Evolutionary conservation across 2,888 invertebrate species (phyloP), one percentile per base, ranked within the genome.

Genomic region (Lampropteryx suffumata): DNA sequence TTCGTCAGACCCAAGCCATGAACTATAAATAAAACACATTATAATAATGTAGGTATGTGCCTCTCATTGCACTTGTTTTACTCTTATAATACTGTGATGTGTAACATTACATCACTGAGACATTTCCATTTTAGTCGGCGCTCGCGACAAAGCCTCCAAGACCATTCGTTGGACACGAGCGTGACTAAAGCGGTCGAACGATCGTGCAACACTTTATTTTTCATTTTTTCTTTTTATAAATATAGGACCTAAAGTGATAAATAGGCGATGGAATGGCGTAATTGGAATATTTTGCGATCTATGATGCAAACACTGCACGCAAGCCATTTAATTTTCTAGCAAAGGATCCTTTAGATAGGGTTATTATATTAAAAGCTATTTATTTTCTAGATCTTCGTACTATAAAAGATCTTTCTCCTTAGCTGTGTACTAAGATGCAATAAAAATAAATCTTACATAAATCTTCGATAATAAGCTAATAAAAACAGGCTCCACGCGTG

Each of bases 51-150:
- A n/a, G n/a, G n/a, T n/a, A n/a, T n/a, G n/a, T 7, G 6, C 7
- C 7, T 4, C 24, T 1, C 24, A 24, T n/a, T 26, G 36, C 26
- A 36, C 26, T 26, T 37, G n/a, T 27, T 21, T 35, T 11, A 27
- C 4, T 27, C 17, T 29, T 28, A 47, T 17, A 11, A 13, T 33
- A 39, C 27, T 36, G 24, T 54, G 39, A 49, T 57, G 8, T 55
- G 50, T 26, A 30, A 41, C 48, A 57, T 65, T 64, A 62, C 65
- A 50, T 62, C 62, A 65, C 39, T 37, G 50, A 36, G 56, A 55
- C 64, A 65, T 66, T 66, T 62, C 62, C 62, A 63, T 66, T 61
- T 58, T 35, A 59, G 57, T 34, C 29, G 32, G 39, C 34, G 48
- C 39, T 41, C 30, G 52, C 30, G 32, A 50, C 41, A 39, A 42